Evolutionary conservation across 64 coral and sea anemone genomes (phyloP), one percentile per base, ranked within the genome.

Genomic region (Montipora foliosa): DNA sequence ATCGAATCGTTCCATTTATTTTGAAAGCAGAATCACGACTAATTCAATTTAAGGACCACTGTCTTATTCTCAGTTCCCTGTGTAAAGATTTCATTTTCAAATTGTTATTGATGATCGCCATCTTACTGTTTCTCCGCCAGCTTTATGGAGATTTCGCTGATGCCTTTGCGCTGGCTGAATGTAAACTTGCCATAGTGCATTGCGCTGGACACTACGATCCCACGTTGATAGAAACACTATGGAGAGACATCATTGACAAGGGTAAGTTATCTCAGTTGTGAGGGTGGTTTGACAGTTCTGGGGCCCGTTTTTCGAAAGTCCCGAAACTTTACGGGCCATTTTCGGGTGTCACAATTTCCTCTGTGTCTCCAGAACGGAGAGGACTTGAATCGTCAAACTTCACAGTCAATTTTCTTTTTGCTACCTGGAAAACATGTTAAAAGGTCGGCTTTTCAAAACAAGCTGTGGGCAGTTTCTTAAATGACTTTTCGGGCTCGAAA

Each of bases 141-240:
- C 86, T 99, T 44, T 99, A 99, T 85, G 98, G 98, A 52, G 98
- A 99, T 55, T 99, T 96, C 74, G 98, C 98, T 47, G 98, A 99
- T 82, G 44, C 82, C 3, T 99, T 99, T 61, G 76, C 47, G 44
- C 73, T 99, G 70, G 90, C 95, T n/a, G 98, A 99, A 50, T 99
- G 98, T 69, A 99, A 99, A 89, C 92, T 99, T 6, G 98, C 98
- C 46, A 99, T 99, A 8, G 95, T 99, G 44, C 98, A 99, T 62
- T 99, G 98, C 67, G 98, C 98, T 24, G 98, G 98, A 2, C 98
- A 99, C 87, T 99, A 96, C 57, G 98, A 99, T 44, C 87, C 98
- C 4, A 92, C 90, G 4, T 84, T 99, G 71, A 96, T 99, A 76
- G 98, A 99, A 80, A 94, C 92, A 3, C 67, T 99, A 3, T 99